Evolutionary conservation across 2,797 vertebrate genomes (phyloP).

Genomic region (Sylvilagus floridanus): DNA sequence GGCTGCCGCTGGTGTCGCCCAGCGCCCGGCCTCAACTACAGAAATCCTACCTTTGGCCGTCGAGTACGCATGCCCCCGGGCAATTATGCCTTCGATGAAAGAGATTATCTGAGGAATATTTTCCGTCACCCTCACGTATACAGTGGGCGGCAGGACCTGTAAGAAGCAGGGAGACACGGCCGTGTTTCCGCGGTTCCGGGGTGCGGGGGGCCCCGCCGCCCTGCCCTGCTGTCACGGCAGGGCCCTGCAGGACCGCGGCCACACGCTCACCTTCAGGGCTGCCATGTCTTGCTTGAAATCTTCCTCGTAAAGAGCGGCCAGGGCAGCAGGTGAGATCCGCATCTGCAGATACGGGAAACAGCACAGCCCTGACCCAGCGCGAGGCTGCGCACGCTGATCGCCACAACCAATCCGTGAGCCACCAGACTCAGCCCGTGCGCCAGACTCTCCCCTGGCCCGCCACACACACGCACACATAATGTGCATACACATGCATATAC

Average conservation of each 20-base stretch:
- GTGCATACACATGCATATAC: too few relatives aligned
- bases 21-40: fast-evolving
- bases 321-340: conserved; percentile 89
- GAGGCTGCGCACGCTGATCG: background rate
- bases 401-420: background rate
- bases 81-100: conserved; percentile 93
- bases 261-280: conserved; percentile 91
- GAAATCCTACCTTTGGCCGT: conserved; percentile 90
- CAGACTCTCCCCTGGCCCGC: background rate
- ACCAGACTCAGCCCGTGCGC: too few relatives aligned
- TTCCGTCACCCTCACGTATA: conserved; percentile 96
- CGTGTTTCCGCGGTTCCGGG: fast-evolving
- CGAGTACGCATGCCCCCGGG: conserved; percentile 92
- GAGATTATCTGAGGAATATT: conserved; percentile 94
- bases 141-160: conserved; percentile 94
- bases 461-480: too few relatives aligned
- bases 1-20: background rate
- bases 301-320: conserved; percentile 94
- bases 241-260: background rate
- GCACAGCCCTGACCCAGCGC: background rate
- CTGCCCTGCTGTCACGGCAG: too few relatives aligned
- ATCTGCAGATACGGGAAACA: conserved; percentile 87
- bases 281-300: conserved; percentile 97
- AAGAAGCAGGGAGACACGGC: background rate
- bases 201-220: fast-evolving